Base-by-base conservation (phyloP, 1,140 invertebrate genomes). In the Pachyrhynchus sulphureomaculatus region DNA sequence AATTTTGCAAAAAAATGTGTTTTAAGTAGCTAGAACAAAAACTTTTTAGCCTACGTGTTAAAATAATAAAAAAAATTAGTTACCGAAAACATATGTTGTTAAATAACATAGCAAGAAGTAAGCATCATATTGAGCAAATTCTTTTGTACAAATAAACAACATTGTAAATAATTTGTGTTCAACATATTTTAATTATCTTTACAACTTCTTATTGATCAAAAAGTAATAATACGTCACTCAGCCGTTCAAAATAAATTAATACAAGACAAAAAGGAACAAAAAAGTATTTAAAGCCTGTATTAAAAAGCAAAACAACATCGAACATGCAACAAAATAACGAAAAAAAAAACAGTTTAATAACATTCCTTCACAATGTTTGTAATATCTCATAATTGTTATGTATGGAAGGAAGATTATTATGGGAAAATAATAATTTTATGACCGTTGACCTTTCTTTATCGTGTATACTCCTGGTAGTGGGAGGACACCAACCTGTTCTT, bases 401-500 rank as follows among this genome's bases (percentile, higher is more conserved):
- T 65, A 69, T 61, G 56, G 52, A 62, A 58, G 61, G 59, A 61
- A 63, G 62, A 66, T 62, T 69, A 67, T 71, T 69, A 71, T 71
- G 67, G 67, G 69, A 71, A 71, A 71, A 71, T 70, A 71, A 71
- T 71, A 71, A 71, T 69, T 71, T 67, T 47, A 36, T 71, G 69
- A 71, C 69, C 69, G 63, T 70, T 70, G 69, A 71, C 69, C 69
- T 57, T 45, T 56, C 9, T 18, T 29, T 64, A 68, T 69, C 69
- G 67, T 65, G 69, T 66, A 58, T 54, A 60, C 54, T 58, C 41
- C 17, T 58, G 48, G 61, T 59, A 59, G 65, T 68, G 67, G 67
- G 67, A 67, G 69, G 69, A 60, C 21, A 36, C 41, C 42, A 66
- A 71, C 69, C 64, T 64, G 67, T 69, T 68, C 61, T 59, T 51